phyloP scores from a whole-genome alignment of 1,140 invertebrate species.

The Leptinotarsa texana region DNA sequence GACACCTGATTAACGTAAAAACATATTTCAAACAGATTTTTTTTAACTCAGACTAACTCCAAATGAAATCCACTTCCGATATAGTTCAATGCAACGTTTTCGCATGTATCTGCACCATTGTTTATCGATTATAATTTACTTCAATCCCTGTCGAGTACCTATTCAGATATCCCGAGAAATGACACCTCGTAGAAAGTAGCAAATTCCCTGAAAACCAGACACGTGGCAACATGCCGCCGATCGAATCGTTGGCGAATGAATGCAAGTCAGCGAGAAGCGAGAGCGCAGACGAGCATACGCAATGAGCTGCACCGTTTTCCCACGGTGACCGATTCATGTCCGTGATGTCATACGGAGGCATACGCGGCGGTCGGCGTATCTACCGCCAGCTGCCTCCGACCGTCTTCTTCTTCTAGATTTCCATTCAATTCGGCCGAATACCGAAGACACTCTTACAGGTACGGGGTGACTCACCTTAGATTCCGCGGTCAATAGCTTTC shows the following conservation, averaged over 20 bases:
- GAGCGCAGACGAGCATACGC: conserved; percentile 37
- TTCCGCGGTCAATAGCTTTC: conserved; percentile 1
- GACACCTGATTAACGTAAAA: too few species aligned
- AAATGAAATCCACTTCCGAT: too few species aligned
- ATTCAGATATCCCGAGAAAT: too few species aligned
- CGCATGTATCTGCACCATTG: too few species aligned
- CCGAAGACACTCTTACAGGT: neutral
- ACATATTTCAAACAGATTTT: too few species aligned
- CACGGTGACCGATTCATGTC: conserved; percentile 42
- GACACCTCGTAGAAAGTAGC: neutral
- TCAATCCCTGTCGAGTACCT: too few species aligned
- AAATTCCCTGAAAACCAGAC: conserved; percentile 8
- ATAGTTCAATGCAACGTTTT: too few species aligned
- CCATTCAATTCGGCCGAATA: conserved; percentile 5
- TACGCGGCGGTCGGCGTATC: neutral
- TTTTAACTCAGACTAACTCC: too few species aligned
- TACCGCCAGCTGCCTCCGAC: neutral
- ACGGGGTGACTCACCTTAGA: neutral
- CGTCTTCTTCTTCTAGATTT: conserved; percentile 1
- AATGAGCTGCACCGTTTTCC: conserved; percentile 43
- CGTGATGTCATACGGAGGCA: conserved; percentile 38
- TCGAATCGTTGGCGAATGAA: conserved; percentile 32
- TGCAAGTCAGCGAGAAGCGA: conserved; percentile 37
- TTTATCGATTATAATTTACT: too few species aligned
- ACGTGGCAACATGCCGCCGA: conserved; percentile 11